These are phyloP conservation scores for Hapalemur alaotrensis DNA, from an alignment of 2,797 vertebrate species.

Conservation along the genomic window DNA sequence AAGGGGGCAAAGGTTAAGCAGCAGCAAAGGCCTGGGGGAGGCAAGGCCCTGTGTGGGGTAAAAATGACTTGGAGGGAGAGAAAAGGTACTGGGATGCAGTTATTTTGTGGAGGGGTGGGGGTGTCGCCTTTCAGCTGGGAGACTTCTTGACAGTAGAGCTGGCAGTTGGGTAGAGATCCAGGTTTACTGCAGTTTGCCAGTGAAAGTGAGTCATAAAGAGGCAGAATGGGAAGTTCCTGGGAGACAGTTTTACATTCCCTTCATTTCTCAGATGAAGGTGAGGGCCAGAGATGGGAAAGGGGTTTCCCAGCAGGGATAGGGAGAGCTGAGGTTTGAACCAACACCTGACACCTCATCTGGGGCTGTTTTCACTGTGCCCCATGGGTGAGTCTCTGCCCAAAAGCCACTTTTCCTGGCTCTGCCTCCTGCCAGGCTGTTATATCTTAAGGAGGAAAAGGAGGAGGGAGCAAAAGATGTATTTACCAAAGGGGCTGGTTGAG, in stretches of 20 bases:
- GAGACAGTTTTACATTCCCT: background rate
- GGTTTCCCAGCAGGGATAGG: background rate
- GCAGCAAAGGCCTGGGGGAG: background rate
- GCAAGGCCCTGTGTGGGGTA: background rate
- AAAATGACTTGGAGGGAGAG: background rate
- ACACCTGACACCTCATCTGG: background rate
- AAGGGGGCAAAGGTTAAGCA: background rate
- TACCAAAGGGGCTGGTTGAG: constrained; percentile 68
- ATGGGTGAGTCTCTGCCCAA: background rate
- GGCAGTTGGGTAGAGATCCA: background rate
- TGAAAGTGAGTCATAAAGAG: background rate
- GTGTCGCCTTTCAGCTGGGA: background rate
- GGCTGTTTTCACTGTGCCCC: background rate
- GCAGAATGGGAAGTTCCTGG: background rate
- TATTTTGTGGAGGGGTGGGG: background rate
- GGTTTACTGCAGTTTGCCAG: background rate
- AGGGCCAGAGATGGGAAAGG: background rate
- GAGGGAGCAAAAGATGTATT: constrained; percentile 57
- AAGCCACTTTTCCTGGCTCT: background rate
- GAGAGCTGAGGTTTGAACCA: background rate
- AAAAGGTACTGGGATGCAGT: background rate
- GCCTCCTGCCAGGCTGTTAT: background rate
- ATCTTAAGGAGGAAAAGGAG: constrained; percentile 2
- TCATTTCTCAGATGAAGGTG: background rate
- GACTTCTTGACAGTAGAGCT: background rate